These are phyloP conservation scores for Mus spretus DNA, from an alignment of 2,797 vertebrate species.

Conservation along the genomic window DNA sequence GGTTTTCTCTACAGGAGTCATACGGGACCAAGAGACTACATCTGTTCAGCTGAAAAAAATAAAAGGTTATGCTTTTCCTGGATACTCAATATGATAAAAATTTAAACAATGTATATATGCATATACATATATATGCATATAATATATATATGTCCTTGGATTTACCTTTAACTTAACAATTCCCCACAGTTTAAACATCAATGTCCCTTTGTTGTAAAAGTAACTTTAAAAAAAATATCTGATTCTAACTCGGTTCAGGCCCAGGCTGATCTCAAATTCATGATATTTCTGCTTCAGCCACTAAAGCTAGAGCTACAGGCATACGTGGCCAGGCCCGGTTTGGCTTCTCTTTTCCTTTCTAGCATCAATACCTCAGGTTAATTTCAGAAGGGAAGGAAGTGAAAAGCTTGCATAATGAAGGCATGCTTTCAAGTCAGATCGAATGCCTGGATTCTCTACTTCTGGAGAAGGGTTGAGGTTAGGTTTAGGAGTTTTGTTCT, in stretches of 20 bases:
- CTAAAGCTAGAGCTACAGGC: background rate
- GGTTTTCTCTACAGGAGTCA: background rate
- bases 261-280: background rate
- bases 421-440: constrained; percentile 6
- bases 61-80: background rate
- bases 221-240: background rate
- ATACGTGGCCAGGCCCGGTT: background rate
- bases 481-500: background rate
- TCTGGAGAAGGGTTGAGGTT: background rate
- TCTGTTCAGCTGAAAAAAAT: constrained; percentile 3
- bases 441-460: background rate
- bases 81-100: constrained; percentile 48
- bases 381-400: constrained; percentile 50
- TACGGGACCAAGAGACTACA: background rate
- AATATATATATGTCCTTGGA: background rate
- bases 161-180: constrained; percentile 1
- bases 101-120: background rate
- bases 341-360: constrained; percentile 33
- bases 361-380: background rate
- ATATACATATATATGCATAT: background rate
- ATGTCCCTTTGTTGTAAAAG: constrained; percentile 21
- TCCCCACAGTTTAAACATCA: background rate
- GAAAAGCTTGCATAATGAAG: background rate
- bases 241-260: background rate
- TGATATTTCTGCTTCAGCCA: background rate